Conservation (phyloP, 1,140 invertebrate species). For the Drosophila miranda region DNA sequence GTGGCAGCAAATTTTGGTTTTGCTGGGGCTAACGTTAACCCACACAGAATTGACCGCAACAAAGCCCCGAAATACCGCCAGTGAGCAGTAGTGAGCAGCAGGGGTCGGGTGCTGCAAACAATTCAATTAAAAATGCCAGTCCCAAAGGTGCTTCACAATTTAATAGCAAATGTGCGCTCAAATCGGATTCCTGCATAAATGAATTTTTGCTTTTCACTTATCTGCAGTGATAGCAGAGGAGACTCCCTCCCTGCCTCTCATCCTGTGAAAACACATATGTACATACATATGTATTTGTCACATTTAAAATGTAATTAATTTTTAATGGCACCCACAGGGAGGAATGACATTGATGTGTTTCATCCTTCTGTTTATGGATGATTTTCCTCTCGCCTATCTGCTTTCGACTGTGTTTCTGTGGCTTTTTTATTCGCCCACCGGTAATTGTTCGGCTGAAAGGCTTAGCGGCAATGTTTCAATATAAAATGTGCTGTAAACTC, state of each 20-base stretch:
- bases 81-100: slow-evolving; percentile 6
- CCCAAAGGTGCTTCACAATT: slow-evolving; percentile 33
- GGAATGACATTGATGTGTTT: slow-evolving; percentile 23
- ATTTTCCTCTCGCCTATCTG: slow-evolving; percentile 19
- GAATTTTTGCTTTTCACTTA: slow-evolving; percentile 59
- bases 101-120: slow-evolving; percentile 47
- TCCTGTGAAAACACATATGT: slow-evolving; percentile 25
- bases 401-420: slow-evolving; percentile 42
- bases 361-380: slow-evolving; percentile 42
- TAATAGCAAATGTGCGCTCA: slow-evolving; percentile 28
- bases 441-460: slow-evolving; percentile 39
- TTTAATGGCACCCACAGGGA: slow-evolving; percentile 45
- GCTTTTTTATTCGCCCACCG: slow-evolving; percentile 34
- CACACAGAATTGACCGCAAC: slow-evolving; percentile 54
- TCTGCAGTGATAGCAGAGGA: slow-evolving; percentile 7
- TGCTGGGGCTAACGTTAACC: slow-evolving; percentile 19
- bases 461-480: slow-evolving; percentile 18
- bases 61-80: slow-evolving; percentile 34
- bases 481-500: slow-evolving; percentile 35
- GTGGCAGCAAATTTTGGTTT: slow-evolving; percentile 18
- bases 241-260: slow-evolving; percentile 2
- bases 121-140: slow-evolving; percentile 57
- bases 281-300: slow-evolving; percentile 35
- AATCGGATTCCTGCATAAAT: slow-evolving; percentile 46
- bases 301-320: slow-evolving; percentile 71